Evolutionary conservation across 2,888 invertebrate genomes (phyloP), one percentile per base, ranked within the genome.

Genomic region (Trichacis sp.): DNA sequence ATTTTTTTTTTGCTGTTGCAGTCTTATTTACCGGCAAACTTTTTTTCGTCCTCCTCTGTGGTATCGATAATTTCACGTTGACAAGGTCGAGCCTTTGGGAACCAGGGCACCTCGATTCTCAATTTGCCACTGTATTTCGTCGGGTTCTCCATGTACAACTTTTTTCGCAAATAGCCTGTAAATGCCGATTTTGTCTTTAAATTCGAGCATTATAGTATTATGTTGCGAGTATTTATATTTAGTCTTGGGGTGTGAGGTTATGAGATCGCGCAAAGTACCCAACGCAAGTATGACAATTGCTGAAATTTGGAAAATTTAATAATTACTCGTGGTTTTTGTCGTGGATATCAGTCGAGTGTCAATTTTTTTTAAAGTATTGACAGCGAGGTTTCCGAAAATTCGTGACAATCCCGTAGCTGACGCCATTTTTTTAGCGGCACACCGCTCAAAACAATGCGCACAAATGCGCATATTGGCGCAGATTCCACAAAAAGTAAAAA

Each of bases 11-110:
- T n/a, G n/a, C 33, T n/a, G 2, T 33, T 33, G n/a, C 33, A n/a
- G 33, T 33, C n/a, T 11, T 42, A 15, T 3, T 18, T 17, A 81
- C 82, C 78, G 46, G 65, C 54, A 29, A 71, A 64, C 12, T 73
- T 50, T 68, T 76, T 62, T 11, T 81, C 76, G n/a, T 77, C 74
- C 18, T 75, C 66, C 60, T 74, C 56, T 0, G 76, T 70, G 4
- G 70, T 30, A 30, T 80, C 72, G 2, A 43, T 30, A 8, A 81
- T 42, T 68, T 75, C 73, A 9, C 61, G 60, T 69, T 78, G 75
- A 51, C 71, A 60, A 4, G 69, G 58, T 11, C 72, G 70, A 5
- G 17, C 18, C 36, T 69, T 70, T 3, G 51, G 62, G n/a, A 80
- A 66, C 81, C 80, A 83, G 48, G 79, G 77, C 19, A 77, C 51